Evolutionary conservation across 2,888 invertebrate species (phyloP), one percentile per base, ranked within the genome.

Genomic region (Aphrophora alni): DNA sequence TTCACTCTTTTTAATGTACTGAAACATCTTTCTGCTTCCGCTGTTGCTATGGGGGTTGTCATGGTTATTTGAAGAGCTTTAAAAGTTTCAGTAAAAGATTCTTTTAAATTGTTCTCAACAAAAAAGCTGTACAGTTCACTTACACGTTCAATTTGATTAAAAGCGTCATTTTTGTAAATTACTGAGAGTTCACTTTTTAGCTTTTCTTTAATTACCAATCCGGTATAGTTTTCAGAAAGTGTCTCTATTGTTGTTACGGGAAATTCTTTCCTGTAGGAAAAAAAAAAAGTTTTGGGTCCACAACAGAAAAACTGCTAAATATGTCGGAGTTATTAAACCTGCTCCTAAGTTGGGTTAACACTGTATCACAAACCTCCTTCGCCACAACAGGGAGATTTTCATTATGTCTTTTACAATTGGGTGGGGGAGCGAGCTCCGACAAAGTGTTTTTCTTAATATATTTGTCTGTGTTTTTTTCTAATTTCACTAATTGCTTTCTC

Each of bases 31-130:
- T 82, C 78, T 17, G 80, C 77, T 81, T 86, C 86, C 33, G 85
- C 70, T 38, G 85, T 84, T 70, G 83, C 81, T 84, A 86, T 85
- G 1, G 86, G 86, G 17, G 81, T 86, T 33, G 86, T 86, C 59
- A 83, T 68, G 14, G 86, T 25, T 25, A 87, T 85, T 76, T 84
- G 68, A 70, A 87, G 77, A 24, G 86, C 80, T 83, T 84, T 85
- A 33, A 83, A 75, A 27, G 81, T 84, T 83, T 86, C 85, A 71
- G 79, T 28, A 80, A 87, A 86, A 38, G 83, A 81, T 28, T 83
- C 70, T 38, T 38, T 27, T 21, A 86, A 78, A 78, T 84, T 83
- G 77, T 84, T 73, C 33, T 28, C 28, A 17, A 73, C 14, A 73
- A 27, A 27, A 73, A 73, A 27, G n/a, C 17, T 28, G 28, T 28